A percentile compares a stretch with the other conserved stretches of the same genome.
These are phyloP conservation scores for Elegia similella DNA, from an alignment of 2,888 invertebrate genomes.

Conservation along the genomic window DNA sequence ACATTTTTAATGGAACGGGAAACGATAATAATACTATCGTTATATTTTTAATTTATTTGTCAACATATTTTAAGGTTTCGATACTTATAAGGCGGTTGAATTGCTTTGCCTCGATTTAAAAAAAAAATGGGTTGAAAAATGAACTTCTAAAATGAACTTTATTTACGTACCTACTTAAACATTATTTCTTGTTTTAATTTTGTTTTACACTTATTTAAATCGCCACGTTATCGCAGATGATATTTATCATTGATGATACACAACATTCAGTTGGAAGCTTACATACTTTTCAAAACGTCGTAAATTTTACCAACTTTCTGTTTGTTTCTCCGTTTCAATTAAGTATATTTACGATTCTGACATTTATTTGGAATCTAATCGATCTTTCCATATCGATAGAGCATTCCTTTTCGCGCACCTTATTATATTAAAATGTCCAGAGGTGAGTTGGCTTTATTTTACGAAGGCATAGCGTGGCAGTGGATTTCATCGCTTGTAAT, in stretches of 20 bases:
- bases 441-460: slow-evolving; percentile 42
- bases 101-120: no score
- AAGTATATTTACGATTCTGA: background rate
- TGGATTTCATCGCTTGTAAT: slow-evolving; percentile 65
- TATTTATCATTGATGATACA: background rate
- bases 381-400: background rate
- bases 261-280: background rate
- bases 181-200: background rate
- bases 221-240: background rate
- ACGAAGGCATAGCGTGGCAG: slow-evolving; percentile 24
- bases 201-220: background rate
- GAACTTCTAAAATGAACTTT: no score
- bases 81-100: no score
- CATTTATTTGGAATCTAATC: background rate
- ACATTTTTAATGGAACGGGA: no score
- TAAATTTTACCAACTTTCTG: background rate
- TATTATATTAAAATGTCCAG: background rate
- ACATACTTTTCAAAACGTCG: background rate
- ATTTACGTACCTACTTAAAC: background rate
- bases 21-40: no score
- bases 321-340: background rate
- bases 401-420: background rate
- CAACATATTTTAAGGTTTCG: no score
- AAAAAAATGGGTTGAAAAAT: no score
- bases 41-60: no score